These are phyloP conservation scores for Rhimphoctona megacephalus DNA, from an alignment of 2,888 invertebrate genomes.

Conservation along the genomic window DNA sequence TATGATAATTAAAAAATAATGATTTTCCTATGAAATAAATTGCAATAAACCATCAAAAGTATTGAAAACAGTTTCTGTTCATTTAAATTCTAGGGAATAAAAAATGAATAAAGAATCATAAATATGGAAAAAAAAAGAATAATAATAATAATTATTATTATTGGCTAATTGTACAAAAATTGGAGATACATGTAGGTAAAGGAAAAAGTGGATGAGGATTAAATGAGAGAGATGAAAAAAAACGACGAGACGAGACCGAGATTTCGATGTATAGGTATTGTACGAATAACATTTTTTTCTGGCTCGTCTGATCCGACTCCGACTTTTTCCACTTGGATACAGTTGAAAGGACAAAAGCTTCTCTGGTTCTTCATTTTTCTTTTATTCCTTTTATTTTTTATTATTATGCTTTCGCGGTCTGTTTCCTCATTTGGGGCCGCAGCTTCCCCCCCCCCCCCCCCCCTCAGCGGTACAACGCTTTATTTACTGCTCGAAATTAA, in stretches of 20 bases:
- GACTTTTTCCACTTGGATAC: conserved; percentile 51
- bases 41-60: neutral
- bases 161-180: conserved; percentile 21
- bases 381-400: conserved; percentile 8
- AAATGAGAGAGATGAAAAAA: conserved; percentile 4
- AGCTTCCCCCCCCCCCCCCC: no score
- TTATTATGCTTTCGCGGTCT: conserved; percentile 17
- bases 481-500: conserved; percentile 52
- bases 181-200: neutral
- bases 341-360: conserved; percentile 33
- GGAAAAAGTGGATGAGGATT: neutral
- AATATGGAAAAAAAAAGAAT: neutral
- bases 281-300: neutral
- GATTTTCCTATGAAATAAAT: neutral
- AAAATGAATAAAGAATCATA: neutral
- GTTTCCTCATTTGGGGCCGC: conserved; percentile 17
- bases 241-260: neutral
- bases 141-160: conserved; percentile 1
- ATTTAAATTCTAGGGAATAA: neutral
- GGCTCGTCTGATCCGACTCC: conserved; percentile 37
- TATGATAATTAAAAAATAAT: neutral
- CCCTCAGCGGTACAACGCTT: conserved; percentile 15
- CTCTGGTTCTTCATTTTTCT: conserved; percentile 9
- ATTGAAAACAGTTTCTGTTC: neutral
- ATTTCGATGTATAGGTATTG: neutral